phyloP scores from a whole-genome alignment of 1,140 invertebrate species.

The Eueides isabella region DNA sequence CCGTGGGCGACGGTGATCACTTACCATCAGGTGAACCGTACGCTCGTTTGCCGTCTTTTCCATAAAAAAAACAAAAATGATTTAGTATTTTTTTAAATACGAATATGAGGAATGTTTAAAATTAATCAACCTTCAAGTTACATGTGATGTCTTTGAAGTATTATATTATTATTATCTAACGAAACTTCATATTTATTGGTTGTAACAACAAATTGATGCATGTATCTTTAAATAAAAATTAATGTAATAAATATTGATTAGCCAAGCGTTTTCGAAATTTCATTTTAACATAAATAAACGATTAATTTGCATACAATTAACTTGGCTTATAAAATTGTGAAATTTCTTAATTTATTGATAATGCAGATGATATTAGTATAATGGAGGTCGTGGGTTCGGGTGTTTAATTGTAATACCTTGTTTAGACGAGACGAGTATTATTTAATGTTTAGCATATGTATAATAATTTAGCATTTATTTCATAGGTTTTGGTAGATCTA shows the following conservation, averaged over 20 bases:
- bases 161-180: not conserved
- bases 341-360: not conserved
- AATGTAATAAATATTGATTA: slow-evolving; percentile 1
- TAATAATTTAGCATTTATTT: no score
- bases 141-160: not conserved
- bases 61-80: no score
- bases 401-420: no score
- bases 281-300: not conserved
- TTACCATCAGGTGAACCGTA: no score
- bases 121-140: not conserved
- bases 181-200: not conserved
- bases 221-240: not conserved
- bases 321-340: slow-evolving; percentile 3
- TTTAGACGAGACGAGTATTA: no score
- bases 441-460: no score
- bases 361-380: not conserved
- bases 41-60: no score
- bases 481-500: no score
- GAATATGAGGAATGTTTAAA: no score
- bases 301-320: slow-evolving; percentile 2
- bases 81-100: no score
- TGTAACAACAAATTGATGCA: not conserved
- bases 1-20: no score
- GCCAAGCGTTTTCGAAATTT: not conserved
- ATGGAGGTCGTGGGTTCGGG: not conserved